Evolutionary conservation across 2,797 vertebrate genomes (phyloP).

Genomic region (Pseudochirops corinnae): DNA sequence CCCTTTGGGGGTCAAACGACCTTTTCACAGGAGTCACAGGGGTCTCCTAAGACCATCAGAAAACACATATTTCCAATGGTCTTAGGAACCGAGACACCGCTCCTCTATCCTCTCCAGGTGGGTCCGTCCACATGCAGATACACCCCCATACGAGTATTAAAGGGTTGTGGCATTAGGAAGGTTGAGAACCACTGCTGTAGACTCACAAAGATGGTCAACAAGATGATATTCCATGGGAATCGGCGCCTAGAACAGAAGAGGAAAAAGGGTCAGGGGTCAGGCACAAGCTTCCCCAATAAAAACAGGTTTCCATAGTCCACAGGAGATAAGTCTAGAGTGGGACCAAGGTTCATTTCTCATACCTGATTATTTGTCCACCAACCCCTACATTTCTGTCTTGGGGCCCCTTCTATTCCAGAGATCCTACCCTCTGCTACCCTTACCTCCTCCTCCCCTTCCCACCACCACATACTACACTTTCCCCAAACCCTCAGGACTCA

Average conservation of each 20-base stretch:
- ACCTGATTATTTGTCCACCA: not conserved
- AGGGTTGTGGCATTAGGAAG: too few species aligned
- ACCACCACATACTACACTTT: not conserved
- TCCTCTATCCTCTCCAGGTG: too few species aligned
- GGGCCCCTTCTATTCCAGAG: rapidly evolving
- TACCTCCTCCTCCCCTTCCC: rapidly evolving
- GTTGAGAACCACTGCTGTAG: not conserved
- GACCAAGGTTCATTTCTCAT: not conserved
- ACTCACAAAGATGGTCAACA: conserved; percentile 95
- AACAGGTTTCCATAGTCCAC: not conserved
- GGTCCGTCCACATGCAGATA: too few species aligned
- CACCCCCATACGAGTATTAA: too few species aligned
- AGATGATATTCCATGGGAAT: conserved; percentile 94
- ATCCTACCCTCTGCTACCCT: not conserved
- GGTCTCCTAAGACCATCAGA: too few species aligned
- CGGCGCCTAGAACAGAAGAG: conserved; percentile 88
- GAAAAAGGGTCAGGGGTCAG: not conserved
- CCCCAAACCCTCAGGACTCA: conserved; percentile 82
- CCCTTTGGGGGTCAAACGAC: too few species aligned
- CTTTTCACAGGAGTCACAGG: too few species aligned
- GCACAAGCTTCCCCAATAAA: not conserved
- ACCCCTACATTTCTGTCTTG: not conserved
- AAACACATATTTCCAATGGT: too few species aligned
- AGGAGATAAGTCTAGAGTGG: not conserved
- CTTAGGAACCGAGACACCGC: too few species aligned